phyloP scores from a whole-genome alignment of 2,888 invertebrate species.

The Hirtodrosophila duncani region DNA sequence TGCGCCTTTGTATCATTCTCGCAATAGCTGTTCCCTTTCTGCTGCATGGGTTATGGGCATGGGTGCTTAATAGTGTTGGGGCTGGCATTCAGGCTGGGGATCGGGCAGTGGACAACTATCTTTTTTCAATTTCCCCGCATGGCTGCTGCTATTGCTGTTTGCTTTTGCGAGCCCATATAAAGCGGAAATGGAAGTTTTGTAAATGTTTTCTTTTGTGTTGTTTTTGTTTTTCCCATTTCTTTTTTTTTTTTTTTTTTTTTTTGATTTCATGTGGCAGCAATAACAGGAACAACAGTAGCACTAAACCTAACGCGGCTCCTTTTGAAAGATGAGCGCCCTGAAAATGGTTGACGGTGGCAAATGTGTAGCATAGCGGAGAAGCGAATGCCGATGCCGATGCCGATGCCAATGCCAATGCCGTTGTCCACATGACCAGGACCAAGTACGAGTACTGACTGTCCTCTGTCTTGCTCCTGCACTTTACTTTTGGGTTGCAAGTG shows the following conservation, averaged over 20 bases:
- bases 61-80: too few species aligned
- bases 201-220: conserved; percentile 74
- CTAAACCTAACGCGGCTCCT: conserved; percentile 58
- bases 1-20: conserved; percentile 29
- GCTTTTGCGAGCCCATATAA: conserved; percentile 54
- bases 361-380: background rate
- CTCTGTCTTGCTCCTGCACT: conserved; percentile 51
- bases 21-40: conserved; percentile 15
- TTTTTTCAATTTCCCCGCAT: conserved; percentile 69
- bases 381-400: too few species aligned
- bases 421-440: too few species aligned
- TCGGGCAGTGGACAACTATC: conserved; percentile 64
- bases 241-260: conserved; percentile 47
- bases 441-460: too few species aligned
- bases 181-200: conserved; percentile 76
- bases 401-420: too few species aligned
- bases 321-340: conserved; percentile 63
- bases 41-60: background rate
- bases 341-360: conserved; percentile 5
- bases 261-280: conserved; percentile 25
- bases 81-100: background rate
- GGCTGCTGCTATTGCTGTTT: conserved; percentile 27
- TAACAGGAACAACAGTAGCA: conserved; percentile 52
- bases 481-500: conserved; percentile 70
- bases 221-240: conserved; percentile 42